Conservation (phyloP, 2,888 invertebrate genomes). For the Phaedon cochleariae region DNA sequence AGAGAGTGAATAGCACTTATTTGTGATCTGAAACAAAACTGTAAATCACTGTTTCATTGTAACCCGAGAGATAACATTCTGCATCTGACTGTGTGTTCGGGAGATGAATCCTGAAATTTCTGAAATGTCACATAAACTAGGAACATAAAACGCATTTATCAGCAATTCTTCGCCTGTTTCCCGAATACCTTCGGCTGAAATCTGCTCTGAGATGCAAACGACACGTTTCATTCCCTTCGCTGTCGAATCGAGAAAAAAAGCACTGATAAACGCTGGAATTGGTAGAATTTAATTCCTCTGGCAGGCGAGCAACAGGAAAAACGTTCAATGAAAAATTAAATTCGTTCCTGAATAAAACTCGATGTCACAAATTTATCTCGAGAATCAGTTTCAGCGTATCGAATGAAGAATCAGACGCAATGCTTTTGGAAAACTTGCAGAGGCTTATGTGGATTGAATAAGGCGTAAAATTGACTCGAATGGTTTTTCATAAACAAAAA, state of each 20-base stretch:
- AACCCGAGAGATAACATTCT: slow-evolving; percentile 11
- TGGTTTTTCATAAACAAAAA: too few relatives aligned
- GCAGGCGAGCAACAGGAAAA: slow-evolving; percentile 34
- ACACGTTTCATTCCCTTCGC: slow-evolving; percentile 36
- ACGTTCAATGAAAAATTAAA: slow-evolving; percentile 14
- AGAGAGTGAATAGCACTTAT: too few relatives aligned
- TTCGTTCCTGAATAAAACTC: too few relatives aligned
- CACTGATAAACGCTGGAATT: slow-evolving; percentile 44
- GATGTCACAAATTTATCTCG: background rate
- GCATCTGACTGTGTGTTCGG: background rate
- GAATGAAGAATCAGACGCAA: too few relatives aligned
- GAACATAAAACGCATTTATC: slow-evolving; percentile 35
- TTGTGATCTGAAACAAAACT: too few relatives aligned
- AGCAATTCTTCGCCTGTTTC: slow-evolving; percentile 29
- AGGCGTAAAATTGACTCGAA: too few relatives aligned
- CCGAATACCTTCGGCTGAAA: slow-evolving; percentile 32
- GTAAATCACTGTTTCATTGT: too few relatives aligned
- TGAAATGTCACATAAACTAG: slow-evolving; percentile 25
- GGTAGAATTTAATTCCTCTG: slow-evolving; percentile 47
- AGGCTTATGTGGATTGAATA: too few relatives aligned
- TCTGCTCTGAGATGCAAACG: slow-evolving; percentile 45
- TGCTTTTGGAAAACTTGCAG: too few relatives aligned
- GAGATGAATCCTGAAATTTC: slow-evolving; percentile 6
- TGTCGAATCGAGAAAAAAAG: slow-evolving; percentile 44
- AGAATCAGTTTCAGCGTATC: background rate